Conservation (phyloP, 2,797 vertebrate species). For the Cryptoprocta ferox region DNA sequence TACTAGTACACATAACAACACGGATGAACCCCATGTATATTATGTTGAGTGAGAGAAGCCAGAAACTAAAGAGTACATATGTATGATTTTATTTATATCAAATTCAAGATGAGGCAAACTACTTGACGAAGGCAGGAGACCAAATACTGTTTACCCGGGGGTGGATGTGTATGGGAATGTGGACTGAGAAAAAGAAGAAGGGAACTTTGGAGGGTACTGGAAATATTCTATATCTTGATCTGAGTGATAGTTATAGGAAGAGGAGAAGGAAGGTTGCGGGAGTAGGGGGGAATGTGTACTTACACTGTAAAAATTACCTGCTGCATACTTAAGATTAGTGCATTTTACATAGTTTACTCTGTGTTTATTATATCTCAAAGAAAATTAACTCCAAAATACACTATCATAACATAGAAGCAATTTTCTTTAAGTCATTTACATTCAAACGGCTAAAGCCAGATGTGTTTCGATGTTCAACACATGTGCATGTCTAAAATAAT, state of each 20-base stretch:
- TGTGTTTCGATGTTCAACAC: constrained; percentile 69
- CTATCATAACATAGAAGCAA: constrained; percentile 55
- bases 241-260: neutral
- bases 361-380: constrained; percentile 53
- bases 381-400: constrained; percentile 58
- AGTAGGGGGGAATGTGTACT: neutral
- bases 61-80: neutral
- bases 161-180: neutral
- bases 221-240: constrained; percentile 26
- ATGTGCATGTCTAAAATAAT: constrained; percentile 65
- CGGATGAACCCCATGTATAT: neutral
- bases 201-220: neutral
- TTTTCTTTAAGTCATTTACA: constrained; percentile 69
- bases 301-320: constrained; percentile 49
- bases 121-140: neutral
- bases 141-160: neutral
- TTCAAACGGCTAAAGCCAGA: constrained; percentile 71
- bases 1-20: neutral
- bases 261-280: neutral
- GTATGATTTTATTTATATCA: constrained; percentile 37
- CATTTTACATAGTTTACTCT: constrained; percentile 48
- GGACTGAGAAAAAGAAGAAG: neutral
- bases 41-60: constrained; percentile 1
- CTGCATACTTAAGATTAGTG: constrained; percentile 50
- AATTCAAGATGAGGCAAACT: constrained; percentile 20